A percentile compares a stretch with the other conserved stretches of the same genome.
Conservation (phyloP, 1,140 invertebrate species). For the Linepithema humile region DNA sequence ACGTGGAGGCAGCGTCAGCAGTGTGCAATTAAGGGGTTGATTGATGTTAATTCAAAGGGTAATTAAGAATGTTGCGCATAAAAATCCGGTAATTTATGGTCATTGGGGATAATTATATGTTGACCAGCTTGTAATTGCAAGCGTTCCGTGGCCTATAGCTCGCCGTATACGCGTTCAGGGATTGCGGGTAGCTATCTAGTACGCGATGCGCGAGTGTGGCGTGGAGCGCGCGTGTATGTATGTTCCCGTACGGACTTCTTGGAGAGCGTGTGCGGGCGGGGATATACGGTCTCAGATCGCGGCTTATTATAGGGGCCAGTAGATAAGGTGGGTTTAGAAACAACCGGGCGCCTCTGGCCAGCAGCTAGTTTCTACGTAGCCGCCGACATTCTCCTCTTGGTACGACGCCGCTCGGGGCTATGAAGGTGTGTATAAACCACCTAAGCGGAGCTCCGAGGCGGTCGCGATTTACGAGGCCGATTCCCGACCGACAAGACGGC, state of each 20-base stretch:
- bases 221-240: slow-evolving; percentile 8
- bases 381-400: slow-evolving; percentile 64
- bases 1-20: slow-evolving; percentile 69
- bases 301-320: slow-evolving; percentile 83
- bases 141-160: slow-evolving; percentile 74
- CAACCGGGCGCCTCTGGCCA: slow-evolving; percentile 77
- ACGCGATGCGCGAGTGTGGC: not conserved
- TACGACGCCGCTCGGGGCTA: slow-evolving; percentile 52
- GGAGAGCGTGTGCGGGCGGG: slow-evolving; percentile 58
- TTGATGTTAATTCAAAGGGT: slow-evolving; percentile 86
- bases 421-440: slow-evolving; percentile 58
- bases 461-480: slow-evolving; percentile 72
- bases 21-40: slow-evolving; percentile 84
- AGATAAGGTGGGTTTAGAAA: slow-evolving; percentile 81
- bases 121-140: slow-evolving; percentile 85
- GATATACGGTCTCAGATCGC: slow-evolving; percentile 81
- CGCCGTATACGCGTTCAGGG: slow-evolving; percentile 55
- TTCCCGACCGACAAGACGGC: slow-evolving; percentile 47
- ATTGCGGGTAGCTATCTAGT: slow-evolving; percentile 67
- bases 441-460: slow-evolving; percentile 44
- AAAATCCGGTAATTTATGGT: slow-evolving; percentile 85
- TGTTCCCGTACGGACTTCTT: slow-evolving; percentile 46
- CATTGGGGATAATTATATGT: slow-evolving; percentile 85
- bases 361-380: slow-evolving; percentile 70
- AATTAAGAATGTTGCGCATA: slow-evolving; percentile 85